Evolutionary conservation across 2,113 vertebrate genomes (phyloP), one percentile per base, ranked within the genome.

Genomic region (Labeo rohita): DNA sequence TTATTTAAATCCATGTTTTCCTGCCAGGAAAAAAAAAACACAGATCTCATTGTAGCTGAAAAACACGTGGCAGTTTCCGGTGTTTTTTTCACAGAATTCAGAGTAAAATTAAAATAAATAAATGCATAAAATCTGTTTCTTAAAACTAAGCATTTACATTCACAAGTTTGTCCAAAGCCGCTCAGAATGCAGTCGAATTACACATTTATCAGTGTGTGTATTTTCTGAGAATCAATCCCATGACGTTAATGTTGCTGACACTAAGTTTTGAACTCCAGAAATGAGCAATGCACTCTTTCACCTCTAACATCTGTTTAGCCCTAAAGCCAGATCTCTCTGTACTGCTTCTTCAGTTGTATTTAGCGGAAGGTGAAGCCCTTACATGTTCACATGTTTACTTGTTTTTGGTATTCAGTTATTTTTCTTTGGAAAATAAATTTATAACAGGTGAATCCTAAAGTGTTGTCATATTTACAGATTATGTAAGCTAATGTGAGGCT

Each of bases 41-140:
- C 88, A 91, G 90, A 89, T 90, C 90, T 90, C 80, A 90, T 92
- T 92, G 89, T 90, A 91, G 85, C 87, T 90, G 75, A 81, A 65
- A 89, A 89, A 85, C 84, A 89, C 88, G 66, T 81, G 88, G 88
- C 92, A 76, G 59, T 59, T 76, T 43, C 50, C 75, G 16, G 76
- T 39, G 16, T 18, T 21, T 80, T 21, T 80, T 56, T 63, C 50
- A 15, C 75, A 18, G 28, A 54, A 54, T 77, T 54, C 16, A 8
- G 13, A 23, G 21, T 75, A 12, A 18, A 15, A n/a, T 75, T 50
- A 49, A 75, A 49, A 50, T 73, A 75, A 50, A 50, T n/a, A 49
- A 49, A 43, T 23, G 18, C 72, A 23, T 15, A 43, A 9, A 72
- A 8, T 10, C 10, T 73, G 4, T 18, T n/a, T 9, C 73, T 75